Conservation (phyloP, 2,797 vertebrate genomes). For the Sciaenops ocellatus region DNA sequence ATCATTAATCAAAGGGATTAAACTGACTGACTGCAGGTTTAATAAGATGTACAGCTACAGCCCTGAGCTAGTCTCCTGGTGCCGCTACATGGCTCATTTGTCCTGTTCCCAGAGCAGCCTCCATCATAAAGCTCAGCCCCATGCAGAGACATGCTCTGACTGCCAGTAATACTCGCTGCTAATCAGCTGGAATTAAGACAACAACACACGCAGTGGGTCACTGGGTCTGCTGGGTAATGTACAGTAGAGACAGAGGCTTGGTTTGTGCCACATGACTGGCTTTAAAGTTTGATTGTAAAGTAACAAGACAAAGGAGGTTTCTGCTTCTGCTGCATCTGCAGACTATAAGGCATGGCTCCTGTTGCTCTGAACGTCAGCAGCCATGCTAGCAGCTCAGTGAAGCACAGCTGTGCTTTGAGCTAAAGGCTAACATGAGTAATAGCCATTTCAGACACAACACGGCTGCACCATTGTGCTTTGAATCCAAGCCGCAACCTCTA, state of each 20-base stretch:
- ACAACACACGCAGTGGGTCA: slow-evolving; percentile 55
- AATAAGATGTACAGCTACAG: slow-evolving; percentile 65
- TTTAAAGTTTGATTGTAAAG: slow-evolving; percentile 21
- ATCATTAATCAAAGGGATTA: slow-evolving; percentile 72
- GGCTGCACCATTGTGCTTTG: no score
- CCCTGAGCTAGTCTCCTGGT: slow-evolving; percentile 63
- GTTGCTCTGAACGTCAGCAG: background rate
- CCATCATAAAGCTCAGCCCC: slow-evolving; percentile 73
- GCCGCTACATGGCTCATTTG: slow-evolving; percentile 76
- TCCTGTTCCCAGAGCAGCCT: slow-evolving; percentile 72
- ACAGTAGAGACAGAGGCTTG: slow-evolving; percentile 17
- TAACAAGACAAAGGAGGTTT: background rate
- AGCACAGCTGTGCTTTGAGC: background rate
- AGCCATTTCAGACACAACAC: no score
- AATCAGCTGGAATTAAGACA: slow-evolving; percentile 68
- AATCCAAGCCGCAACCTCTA: no score
- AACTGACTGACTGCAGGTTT: slow-evolving; percentile 66
- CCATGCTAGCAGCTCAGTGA: background rate
- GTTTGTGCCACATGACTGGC: slow-evolving; percentile 21
- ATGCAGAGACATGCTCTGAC: slow-evolving; percentile 73
- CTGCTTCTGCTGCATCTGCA: background rate
- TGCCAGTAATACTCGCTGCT: slow-evolving; percentile 61
- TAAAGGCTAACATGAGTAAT: background rate
- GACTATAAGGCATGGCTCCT: background rate
- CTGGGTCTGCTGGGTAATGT: slow-evolving; percentile 30